Conservation (phyloP, 2,888 invertebrate species). For the Morinoia aosen region DNA sequence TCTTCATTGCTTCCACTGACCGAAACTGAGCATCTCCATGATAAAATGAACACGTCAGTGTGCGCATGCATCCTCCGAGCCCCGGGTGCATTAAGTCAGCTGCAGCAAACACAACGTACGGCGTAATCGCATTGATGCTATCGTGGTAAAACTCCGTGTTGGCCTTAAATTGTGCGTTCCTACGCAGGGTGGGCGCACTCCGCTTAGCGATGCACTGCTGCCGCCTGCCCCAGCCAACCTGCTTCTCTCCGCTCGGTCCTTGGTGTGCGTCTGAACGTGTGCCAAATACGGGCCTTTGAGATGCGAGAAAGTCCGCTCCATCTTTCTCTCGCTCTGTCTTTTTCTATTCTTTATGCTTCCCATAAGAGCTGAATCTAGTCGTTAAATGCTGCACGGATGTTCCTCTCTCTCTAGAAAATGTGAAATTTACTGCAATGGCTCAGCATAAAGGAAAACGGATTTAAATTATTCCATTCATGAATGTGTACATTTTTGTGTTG, state of each 20-base stretch:
- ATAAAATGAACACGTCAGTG: too few species aligned
- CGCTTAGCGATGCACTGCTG: too few species aligned
- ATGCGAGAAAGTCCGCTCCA: neutral
- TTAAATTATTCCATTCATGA: neutral
- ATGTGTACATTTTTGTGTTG: neutral
- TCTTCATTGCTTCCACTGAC: too few species aligned
- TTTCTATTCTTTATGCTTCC: neutral
- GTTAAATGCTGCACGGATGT: neutral
- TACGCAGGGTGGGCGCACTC: too few species aligned
- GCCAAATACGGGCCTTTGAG: slow-evolving; percentile 11
- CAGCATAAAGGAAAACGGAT: neutral
- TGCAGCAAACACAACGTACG: too few species aligned
- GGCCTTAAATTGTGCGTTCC: too few species aligned
- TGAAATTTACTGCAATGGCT: neutral
- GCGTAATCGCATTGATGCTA: too few species aligned
- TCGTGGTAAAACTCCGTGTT: too few species aligned
- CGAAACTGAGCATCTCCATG: too few species aligned
- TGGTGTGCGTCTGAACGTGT: slow-evolving; percentile 5
- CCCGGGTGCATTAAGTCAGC: too few species aligned
- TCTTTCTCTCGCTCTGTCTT: slow-evolving; percentile 8
- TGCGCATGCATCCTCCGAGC: too few species aligned
- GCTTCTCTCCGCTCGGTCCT: neutral
- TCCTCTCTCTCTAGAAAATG: neutral
- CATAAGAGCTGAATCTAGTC: neutral
- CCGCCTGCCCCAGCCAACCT: too few species aligned